Percentiles rank a stretch among this genome's conserved stretches.
Evolutionary conservation across 2,888 invertebrate species (phyloP).

Genomic region (Leptothorax acervorum): DNA sequence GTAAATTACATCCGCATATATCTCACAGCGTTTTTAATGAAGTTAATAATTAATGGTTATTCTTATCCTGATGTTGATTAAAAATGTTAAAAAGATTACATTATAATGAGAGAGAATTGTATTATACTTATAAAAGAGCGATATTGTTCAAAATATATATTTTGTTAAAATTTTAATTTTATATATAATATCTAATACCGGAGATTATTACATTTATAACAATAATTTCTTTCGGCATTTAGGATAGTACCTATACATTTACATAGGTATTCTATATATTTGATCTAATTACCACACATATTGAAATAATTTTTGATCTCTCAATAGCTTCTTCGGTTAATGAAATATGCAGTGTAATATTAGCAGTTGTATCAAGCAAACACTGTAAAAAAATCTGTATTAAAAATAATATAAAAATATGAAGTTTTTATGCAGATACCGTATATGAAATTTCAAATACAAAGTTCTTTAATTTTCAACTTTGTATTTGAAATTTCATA

Average conservation of each 20-base stretch:
- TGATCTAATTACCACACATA: neutral
- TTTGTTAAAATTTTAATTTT: neutral
- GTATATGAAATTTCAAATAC: too few species aligned
- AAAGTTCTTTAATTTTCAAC: too few species aligned
- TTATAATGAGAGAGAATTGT: neutral
- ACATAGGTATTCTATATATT: neutral
- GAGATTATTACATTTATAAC: neutral
- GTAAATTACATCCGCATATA: neutral
- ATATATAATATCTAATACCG: neutral
- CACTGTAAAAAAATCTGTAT: too few species aligned
- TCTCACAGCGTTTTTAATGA: neutral
- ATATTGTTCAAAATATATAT: neutral
- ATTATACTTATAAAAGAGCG: neutral
- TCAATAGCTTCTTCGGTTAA: neutral
- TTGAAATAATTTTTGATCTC: neutral
- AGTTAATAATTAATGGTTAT: constrained; percentile 15
- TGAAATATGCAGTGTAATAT: neutral
- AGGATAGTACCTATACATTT: neutral
- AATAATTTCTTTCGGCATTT: neutral
- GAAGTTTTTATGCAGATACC: too few species aligned
- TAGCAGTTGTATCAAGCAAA: neutral
- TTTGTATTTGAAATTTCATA: too few species aligned
- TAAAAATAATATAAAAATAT: too few species aligned
- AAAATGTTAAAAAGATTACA: neutral
- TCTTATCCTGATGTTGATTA: neutral